A percentile compares a stretch with the other conserved stretches of the same genome.
These are phyloP conservation scores for Alsophila aescularia DNA, from an alignment of 2,888 invertebrate genomes.

Conservation along the genomic window DNA sequence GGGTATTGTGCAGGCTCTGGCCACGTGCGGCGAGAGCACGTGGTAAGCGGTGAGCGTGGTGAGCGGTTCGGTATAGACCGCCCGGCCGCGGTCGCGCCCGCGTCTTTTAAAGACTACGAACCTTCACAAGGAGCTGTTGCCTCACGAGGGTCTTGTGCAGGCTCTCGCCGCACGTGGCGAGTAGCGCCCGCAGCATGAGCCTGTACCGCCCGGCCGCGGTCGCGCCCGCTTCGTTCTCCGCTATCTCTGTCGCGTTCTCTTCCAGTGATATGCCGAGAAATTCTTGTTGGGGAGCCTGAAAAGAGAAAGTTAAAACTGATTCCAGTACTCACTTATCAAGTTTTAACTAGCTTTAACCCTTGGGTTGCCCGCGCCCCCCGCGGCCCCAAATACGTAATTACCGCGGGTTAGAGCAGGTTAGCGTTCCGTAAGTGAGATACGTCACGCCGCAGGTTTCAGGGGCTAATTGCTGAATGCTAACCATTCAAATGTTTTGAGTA, in stretches of 20 bases:
- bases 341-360: no score
- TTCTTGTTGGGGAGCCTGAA: conserved; percentile 70
- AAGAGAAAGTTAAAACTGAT: neutral
- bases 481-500: no score
- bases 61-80: conserved; percentile 87
- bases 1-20: no score
- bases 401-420: no score
- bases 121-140: conserved; percentile 94
- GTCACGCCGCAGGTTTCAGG: no score
- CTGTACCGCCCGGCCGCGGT: conserved; percentile 91
- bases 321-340: no score
- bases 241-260: conserved; percentile 58
- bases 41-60: conserved; percentile 93
- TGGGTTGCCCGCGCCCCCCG: no score
- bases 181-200: conserved; percentile 93
- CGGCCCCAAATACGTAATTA: no score
- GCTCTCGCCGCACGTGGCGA: conserved; percentile 93
- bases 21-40: conserved; percentile 70
- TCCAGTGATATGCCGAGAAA: conserved; percentile 77
- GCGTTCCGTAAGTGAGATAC: no score
- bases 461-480: no score
- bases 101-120: conserved; percentile 74
- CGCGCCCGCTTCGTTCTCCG: conserved; percentile 82
- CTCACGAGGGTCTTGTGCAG: conserved; percentile 90
- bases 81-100: conserved; percentile 87